Conservation (phyloP, 2,888 invertebrate genomes). For the Lydus trimaculatus region DNA sequence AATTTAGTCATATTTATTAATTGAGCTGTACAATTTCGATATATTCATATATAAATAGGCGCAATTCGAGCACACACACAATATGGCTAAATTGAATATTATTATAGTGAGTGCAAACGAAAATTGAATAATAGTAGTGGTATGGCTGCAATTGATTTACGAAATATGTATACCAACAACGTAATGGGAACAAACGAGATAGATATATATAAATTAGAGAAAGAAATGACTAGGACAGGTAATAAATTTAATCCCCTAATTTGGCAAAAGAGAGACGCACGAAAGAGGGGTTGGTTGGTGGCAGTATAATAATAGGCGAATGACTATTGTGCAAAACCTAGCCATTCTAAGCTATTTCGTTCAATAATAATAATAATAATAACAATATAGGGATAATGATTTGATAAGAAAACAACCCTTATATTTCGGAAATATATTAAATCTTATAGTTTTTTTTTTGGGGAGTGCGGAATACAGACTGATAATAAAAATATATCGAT, state of each 20-base stretch:
- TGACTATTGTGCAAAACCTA: conserved; percentile 45
- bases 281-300: neutral
- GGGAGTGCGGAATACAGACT: no score
- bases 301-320: neutral
- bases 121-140: conserved; percentile 53
- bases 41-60: conserved; percentile 51
- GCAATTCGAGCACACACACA: conserved; percentile 52
- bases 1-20: conserved; percentile 45
- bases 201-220: neutral
- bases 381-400: neutral
- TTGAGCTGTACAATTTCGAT: conserved; percentile 55
- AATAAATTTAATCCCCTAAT: conserved; percentile 50
- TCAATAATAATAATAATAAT: conserved; percentile 24
- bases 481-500: conserved; percentile 36
- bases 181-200: neutral
- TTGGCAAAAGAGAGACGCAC: conserved; percentile 40
- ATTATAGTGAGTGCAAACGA: conserved; percentile 53
- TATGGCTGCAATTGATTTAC: conserved; percentile 21
- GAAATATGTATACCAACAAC: neutral
- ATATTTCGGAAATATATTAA: neutral
- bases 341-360: conserved; percentile 49
- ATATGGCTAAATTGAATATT: conserved; percentile 54
- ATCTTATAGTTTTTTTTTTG: neutral
- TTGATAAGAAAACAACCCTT: neutral
- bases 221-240: conserved; percentile 45